Evolutionary conservation across 2,888 invertebrate genomes (phyloP), one percentile per base, ranked within the genome.

Genomic region (Cremastobaeus sp.): DNA sequence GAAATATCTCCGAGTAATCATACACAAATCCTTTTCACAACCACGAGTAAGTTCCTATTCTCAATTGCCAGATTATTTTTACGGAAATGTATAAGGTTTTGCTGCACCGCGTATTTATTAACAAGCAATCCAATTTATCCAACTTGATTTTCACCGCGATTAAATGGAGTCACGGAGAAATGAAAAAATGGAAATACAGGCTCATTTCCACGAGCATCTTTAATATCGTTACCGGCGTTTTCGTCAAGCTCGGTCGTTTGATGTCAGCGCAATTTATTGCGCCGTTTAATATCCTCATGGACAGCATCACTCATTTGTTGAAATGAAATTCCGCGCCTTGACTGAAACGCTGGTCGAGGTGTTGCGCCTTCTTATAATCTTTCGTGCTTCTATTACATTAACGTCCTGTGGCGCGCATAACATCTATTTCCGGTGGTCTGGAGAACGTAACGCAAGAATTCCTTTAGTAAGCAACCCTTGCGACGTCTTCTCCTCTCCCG

Each of bases 381-480:
- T 47, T 60, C 55, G 64, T 50, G 57, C 64, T 69, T 72, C 77
- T 79, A 80, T 78, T 72, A 52, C 68, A 55, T 79, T 80, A 79
- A 43, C 57, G 76, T 73, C 78, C 74, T 68, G 74, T 43, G 57
- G 55, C 55, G 72, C 66, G 59, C 74, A 60, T 77, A 80, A 80
- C 77, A 78, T 80, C 78, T 76, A 81, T 80, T 81, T 80, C 77
- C 79, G 71, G 76, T 76, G 76, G 74, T 78, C 74, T 79, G 76
- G 76, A 77, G 78, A 80, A 65, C 72, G 64, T 78, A 77, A 45
- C 66, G 57, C 45, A 48, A 57, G 59, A 72, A 57, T 68, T 62
- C 47, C 55, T 48, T 48, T 39, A 15, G 55, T 11, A 45, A 55
- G 12, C 37, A 43, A 18, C 54, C 35, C 28, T 25, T 32, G 35